phyloP scores from a whole-genome alignment of 2,797 vertebrate species.

The Chloroceryle inda region DNA sequence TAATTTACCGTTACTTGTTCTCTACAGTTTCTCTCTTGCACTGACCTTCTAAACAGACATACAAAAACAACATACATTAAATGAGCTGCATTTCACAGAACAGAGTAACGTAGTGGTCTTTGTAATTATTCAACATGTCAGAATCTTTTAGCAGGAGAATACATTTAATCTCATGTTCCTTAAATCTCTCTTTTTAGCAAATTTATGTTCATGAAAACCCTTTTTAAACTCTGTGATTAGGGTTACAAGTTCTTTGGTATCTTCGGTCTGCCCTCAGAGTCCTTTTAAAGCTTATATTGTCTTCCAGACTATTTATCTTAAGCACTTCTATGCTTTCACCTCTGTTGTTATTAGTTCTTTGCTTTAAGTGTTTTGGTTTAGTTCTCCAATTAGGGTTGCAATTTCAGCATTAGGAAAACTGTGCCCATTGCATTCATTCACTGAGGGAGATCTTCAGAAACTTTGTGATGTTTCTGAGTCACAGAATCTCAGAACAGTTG shows the following conservation, averaged over 20 bases:
- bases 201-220: not conserved
- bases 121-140: not conserved
- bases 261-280: not conserved
- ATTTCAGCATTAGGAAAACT: not conserved
- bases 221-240: not conserved
- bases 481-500: not conserved
- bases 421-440: not conserved
- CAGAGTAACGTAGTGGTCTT: not conserved
- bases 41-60: not conserved
- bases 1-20: not conserved
- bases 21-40: not conserved
- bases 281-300: not conserved
- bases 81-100: not conserved
- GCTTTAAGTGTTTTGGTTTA: not conserved
- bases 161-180: not conserved
- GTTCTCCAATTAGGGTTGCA: not conserved
- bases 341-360: not conserved
- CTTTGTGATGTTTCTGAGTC: not conserved
- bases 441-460: not conserved
- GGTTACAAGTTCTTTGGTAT: not conserved
- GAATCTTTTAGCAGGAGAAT: not conserved
- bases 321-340: not conserved
- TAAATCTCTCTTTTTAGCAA: not conserved
- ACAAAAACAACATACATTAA: not conserved
- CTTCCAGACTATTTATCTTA: not conserved